Conservation (phyloP, 1,140 invertebrate genomes). For the Calliopsis andreniformis region DNA sequence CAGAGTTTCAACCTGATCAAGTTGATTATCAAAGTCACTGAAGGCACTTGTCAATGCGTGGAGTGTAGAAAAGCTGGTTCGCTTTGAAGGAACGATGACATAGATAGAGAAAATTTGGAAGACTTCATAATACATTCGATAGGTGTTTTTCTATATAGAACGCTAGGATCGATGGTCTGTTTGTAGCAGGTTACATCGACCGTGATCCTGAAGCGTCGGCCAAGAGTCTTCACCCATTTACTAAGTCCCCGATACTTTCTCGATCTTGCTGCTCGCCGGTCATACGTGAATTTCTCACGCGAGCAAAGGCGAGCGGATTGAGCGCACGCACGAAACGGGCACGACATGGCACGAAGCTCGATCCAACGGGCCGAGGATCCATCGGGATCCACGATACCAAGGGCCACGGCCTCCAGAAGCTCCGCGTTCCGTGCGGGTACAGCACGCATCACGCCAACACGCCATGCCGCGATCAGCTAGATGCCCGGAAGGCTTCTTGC, state of each 20-base stretch:
- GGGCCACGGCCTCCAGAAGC: slow-evolving; percentile 40
- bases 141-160: no score
- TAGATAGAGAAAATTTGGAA: no score
- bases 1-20: no score
- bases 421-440: slow-evolving; percentile 54
- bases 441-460: slow-evolving; percentile 74
- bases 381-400: slow-evolving; percentile 53
- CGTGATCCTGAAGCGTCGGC: not conserved
- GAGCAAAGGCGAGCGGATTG: slow-evolving; percentile 36
- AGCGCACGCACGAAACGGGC: slow-evolving; percentile 47
- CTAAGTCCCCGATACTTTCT: slow-evolving; percentile 22
- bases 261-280: slow-evolving; percentile 21
- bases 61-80: no score
- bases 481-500: slow-evolving; percentile 76
- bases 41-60: no score
- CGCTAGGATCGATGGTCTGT: no score
- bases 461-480: slow-evolving; percentile 74
- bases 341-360: slow-evolving; percentile 43
- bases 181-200: no score
- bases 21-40: no score
- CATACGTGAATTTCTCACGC: slow-evolving; percentile 48
- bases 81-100: no score
- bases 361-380: slow-evolving; percentile 48
- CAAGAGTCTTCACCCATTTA: not conserved
- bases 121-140: no score